phyloP scores from a whole-genome alignment of 2,888 invertebrate genomes.

The Microctonus hyperodae region DNA sequence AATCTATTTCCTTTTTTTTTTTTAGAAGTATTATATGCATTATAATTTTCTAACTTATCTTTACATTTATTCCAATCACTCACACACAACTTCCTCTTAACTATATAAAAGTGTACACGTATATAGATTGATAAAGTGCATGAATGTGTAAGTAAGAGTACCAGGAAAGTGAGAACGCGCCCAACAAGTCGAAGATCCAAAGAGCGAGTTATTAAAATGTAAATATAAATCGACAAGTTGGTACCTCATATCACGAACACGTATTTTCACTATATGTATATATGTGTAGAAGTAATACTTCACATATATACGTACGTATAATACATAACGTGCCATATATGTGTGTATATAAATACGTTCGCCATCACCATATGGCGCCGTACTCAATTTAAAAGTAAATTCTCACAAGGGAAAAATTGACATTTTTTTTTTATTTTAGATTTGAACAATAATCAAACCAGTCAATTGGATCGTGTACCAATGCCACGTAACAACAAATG shows the following conservation, averaged over 20 bases:
- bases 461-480: neutral
- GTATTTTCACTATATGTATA: neutral
- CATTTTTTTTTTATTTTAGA: neutral
- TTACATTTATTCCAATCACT: conserved; percentile 16
- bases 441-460: neutral
- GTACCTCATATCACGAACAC: conserved; percentile 1
- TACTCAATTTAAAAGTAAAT: neutral
- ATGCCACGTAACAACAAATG: neutral
- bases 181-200: conserved; percentile 21
- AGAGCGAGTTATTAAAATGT: conserved; percentile 52
- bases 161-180: conserved; percentile 2
- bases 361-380: neutral
- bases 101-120: neutral
- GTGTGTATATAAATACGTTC: neutral
- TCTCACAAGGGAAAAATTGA: neutral
- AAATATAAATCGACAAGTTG: conserved; percentile 50
- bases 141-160: neutral
- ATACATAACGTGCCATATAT: neutral
- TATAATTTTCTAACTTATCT: neutral
- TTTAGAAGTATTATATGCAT: neutral
- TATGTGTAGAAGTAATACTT: no score
- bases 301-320: no score
- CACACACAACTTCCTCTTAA: conserved; percentile 4
- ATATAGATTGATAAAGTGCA: conserved; percentile 4
- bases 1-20: no score